These are phyloP conservation scores for Catocala nupta DNA, from an alignment of 2,888 invertebrate genomes.

Conservation along the genomic window DNA sequence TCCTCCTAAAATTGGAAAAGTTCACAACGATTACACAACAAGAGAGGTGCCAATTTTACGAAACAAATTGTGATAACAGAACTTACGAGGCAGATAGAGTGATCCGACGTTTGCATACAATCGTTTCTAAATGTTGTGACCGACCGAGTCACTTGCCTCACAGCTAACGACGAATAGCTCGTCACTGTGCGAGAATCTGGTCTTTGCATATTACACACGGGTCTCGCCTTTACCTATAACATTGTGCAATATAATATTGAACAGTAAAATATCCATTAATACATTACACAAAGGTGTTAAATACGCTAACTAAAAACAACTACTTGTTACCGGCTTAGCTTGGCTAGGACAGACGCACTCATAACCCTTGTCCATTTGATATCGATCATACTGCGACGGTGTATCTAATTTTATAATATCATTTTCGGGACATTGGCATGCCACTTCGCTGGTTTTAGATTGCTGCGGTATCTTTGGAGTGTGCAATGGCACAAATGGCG, in stretches of 20 bases:
- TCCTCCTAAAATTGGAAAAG: constrained; percentile 55
- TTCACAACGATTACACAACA: constrained; percentile 3
- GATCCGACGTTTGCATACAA: constrained; percentile 70
- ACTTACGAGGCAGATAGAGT: constrained; percentile 71
- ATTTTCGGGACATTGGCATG: constrained; percentile 13
- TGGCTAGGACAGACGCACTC: constrained; percentile 3
- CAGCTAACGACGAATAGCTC: constrained; percentile 13
- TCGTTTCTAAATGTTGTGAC: constrained; percentile 31
- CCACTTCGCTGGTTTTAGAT: not conserved
- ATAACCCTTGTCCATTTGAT: constrained; percentile 14
- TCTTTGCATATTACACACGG: not conserved
- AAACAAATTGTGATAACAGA: constrained; percentile 3
- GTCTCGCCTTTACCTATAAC: constrained; percentile 10
- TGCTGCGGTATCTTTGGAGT: not conserved
- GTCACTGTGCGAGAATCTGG: constrained; percentile 7
- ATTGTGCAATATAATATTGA: not conserved
- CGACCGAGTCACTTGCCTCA: constrained; percentile 20
- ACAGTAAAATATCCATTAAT: not conserved
- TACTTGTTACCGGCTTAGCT: constrained; percentile 6
- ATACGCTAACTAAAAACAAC: not conserved
- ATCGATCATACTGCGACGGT: not conserved
- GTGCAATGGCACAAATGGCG: no score
- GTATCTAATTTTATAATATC: constrained; percentile 20
- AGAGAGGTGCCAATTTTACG: constrained; percentile 4
- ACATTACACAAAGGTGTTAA: constrained; percentile 3